These are phyloP conservation scores for Chrysochloris asiatica DNA, from an alignment of 2,113 vertebrate genomes.

Conservation along the genomic window DNA sequence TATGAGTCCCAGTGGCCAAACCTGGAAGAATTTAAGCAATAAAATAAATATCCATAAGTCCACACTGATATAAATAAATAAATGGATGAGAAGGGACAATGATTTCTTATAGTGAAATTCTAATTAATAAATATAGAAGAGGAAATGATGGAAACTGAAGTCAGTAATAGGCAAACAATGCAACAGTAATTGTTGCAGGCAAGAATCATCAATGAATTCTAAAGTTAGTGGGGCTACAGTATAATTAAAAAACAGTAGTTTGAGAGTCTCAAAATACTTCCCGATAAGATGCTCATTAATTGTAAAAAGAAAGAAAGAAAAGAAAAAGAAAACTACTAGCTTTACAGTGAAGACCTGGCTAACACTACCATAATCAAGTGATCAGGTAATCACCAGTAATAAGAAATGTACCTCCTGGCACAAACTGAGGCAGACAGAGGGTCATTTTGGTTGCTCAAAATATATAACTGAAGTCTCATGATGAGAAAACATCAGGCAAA, in stretches of 20 bases:
- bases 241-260: background rate
- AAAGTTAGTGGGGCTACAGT: background rate
- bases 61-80: background rate
- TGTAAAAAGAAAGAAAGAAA: background rate
- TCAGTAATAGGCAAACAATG: background rate
- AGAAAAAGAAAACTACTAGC: too few species aligned
- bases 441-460: background rate
- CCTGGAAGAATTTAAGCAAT: background rate
- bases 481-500: background rate
- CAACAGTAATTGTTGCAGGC: background rate
- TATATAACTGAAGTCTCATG: background rate
- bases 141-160: too few species aligned
- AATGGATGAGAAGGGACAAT: too few species aligned
- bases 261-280: background rate
- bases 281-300: background rate
- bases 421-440: background rate
- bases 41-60: background rate
- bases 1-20: too few species aligned
- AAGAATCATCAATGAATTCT: background rate
- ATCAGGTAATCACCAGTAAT: background rate
- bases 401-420: background rate
- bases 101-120: background rate
- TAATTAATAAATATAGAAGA: background rate
- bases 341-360: background rate
- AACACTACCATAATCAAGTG: background rate